Evolutionary conservation across 2,888 invertebrate species (phyloP).

Genomic region (Apamea epomidion): DNA sequence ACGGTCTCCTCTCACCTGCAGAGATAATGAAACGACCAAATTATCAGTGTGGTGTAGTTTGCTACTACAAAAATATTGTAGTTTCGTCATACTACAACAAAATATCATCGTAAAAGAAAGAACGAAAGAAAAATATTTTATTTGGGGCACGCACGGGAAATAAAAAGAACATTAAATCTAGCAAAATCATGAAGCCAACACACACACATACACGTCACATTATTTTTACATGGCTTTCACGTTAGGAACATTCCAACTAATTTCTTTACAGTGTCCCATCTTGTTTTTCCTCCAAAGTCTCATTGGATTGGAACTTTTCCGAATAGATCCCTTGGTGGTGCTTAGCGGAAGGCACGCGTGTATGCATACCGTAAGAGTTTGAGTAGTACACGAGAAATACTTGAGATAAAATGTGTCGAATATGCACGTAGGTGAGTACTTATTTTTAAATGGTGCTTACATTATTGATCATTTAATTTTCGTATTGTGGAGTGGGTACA

Average conservation of each 20-base stretch:
- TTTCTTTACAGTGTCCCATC: constrained; percentile 15
- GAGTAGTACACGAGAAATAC: background rate
- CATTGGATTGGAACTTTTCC: constrained; percentile 40
- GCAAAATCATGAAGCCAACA: too few relatives aligned
- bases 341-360: constrained; percentile 27
- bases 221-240: background rate
- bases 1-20: background rate
- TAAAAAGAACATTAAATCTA: too few relatives aligned
- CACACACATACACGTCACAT: background rate
- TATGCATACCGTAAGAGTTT: constrained; percentile 20
- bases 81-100: background rate
- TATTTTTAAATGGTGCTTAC: background rate
- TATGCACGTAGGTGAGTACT: background rate
- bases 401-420: constrained; percentile 26
- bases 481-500: background rate
- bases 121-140: too few relatives aligned
- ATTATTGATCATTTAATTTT: too few relatives aligned
- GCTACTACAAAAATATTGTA: background rate
- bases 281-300: constrained; percentile 36
- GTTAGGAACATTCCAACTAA: constrained; percentile 18
- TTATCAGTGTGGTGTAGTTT: background rate
- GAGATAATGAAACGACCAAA: too few relatives aligned
- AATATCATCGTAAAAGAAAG: background rate
- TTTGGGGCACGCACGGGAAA: too few relatives aligned
- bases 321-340: constrained; percentile 43